Percentiles rank a stretch among this genome's conserved stretches.
Conservation (phyloP, 2,113 vertebrate genomes). For the Chloropsis cyanopogon region DNA sequence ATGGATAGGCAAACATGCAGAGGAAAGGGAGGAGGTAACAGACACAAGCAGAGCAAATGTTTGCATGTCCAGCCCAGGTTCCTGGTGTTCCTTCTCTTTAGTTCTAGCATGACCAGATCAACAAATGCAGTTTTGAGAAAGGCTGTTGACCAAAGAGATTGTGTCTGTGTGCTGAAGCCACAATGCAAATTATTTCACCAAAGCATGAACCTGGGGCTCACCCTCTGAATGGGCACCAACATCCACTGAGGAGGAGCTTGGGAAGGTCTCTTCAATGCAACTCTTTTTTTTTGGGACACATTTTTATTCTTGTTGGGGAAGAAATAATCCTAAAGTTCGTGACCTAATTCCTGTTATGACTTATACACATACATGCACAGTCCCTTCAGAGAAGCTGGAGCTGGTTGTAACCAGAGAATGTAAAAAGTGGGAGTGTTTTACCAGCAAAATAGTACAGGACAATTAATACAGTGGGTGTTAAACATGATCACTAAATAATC, state of each 20-base stretch:
- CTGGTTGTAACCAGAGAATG: neutral
- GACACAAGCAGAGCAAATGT: neutral
- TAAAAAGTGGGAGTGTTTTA: neutral
- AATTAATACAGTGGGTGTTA: neutral
- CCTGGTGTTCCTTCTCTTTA: neutral
- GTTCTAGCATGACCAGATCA: neutral
- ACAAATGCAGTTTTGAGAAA: neutral
- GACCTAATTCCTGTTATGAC: neutral
- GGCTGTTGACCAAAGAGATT: neutral
- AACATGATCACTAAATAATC: neutral
- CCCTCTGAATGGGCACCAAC: fast-evolving
- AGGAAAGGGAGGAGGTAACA: neutral
- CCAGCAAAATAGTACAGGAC: neutral
- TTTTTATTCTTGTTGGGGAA: neutral
- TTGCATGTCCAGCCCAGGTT: neutral
- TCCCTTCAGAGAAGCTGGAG: neutral
- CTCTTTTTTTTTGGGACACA: neutral
- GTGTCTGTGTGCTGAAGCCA: neutral
- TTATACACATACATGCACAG: neutral
- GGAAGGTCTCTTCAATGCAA: neutral
- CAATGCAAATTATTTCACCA: neutral
- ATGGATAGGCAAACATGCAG: neutral
- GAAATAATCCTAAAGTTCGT: neutral
- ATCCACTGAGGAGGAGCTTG: neutral
- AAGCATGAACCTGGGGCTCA: neutral